Percentiles rank a stretch among this genome's conserved stretches.
Conservation (phyloP, 2,888 invertebrate genomes). For the Esperia sulphurella region DNA sequence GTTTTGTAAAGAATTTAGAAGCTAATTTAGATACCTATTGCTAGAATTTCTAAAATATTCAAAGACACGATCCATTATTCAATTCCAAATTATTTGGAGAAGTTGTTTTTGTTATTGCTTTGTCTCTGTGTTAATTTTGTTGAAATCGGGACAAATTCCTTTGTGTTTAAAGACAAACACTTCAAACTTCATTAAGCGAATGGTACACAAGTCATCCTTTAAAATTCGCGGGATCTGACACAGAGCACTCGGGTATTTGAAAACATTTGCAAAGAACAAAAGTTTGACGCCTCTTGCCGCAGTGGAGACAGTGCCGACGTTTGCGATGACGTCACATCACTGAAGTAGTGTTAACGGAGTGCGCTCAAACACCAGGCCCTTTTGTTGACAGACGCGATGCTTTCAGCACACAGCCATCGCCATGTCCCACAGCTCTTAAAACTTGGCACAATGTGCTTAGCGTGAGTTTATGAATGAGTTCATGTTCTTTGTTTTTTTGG, state of each 20-base stretch:
- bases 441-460: slow-evolving; percentile 35
- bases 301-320: slow-evolving; percentile 23
- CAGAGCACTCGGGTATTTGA: slow-evolving; percentile 30
- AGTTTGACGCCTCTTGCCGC: slow-evolving; percentile 19
- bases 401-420: slow-evolving; percentile 29
- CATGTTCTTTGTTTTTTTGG: slow-evolving; percentile 17
- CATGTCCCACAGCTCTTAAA: slow-evolving; percentile 42
- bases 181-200: slow-evolving; percentile 7
- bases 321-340: slow-evolving; percentile 13
- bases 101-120: neutral
- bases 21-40: no score
- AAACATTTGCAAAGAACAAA: slow-evolving; percentile 40
- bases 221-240: slow-evolving; percentile 11
- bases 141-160: neutral
- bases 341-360: slow-evolving; percentile 36
- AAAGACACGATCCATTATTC: neutral
- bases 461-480: slow-evolving; percentile 21
- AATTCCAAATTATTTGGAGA: neutral
- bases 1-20: no score
- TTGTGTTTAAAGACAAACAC: slow-evolving; percentile 1
- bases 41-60: no score
- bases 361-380: slow-evolving; percentile 40
- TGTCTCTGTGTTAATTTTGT: neutral
- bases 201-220: slow-evolving; percentile 4
- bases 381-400: slow-evolving; percentile 46